Conservation (phyloP, 2,888 invertebrate species). For the Didymodactylos carnosus region DNA sequence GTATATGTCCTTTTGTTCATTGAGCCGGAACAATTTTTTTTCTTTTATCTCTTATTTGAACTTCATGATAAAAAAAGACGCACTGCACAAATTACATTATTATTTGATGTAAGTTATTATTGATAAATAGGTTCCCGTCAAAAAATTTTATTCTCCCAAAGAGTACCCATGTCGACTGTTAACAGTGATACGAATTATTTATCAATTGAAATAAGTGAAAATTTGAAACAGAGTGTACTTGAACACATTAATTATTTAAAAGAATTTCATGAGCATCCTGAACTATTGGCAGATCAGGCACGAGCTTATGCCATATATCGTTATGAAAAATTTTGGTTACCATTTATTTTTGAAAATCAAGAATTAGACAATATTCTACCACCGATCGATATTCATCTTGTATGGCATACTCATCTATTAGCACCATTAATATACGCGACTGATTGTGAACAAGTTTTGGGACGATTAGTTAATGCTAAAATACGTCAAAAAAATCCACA, state of each 20-base stretch:
- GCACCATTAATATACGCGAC: constrained; percentile 25
- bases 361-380: constrained; percentile 21
- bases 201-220: neutral
- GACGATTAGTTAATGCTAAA: constrained; percentile 4
- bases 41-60: neutral
- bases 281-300: neutral
- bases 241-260: neutral
- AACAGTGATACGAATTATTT: neutral
- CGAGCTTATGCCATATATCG: constrained; percentile 30
- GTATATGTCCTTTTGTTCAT: too few relatives aligned
- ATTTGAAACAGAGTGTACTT: neutral
- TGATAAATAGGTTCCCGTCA: too few relatives aligned
- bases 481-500: neutral
- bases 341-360: constrained; percentile 26
- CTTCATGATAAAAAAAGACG: too few relatives aligned
- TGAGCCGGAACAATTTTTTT: too few relatives aligned
- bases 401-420: constrained; percentile 36
- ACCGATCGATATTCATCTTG: constrained; percentile 38
- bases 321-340: constrained; percentile 37
- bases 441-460: constrained; percentile 24
- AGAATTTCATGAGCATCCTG: neutral
- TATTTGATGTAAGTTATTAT: too few relatives aligned
- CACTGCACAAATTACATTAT: too few relatives aligned
- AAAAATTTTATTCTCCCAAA: neutral
- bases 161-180: neutral